These are phyloP conservation scores for Petroica traversi DNA, from an alignment of 2,113 vertebrate species.

Conservation along the genomic window DNA sequence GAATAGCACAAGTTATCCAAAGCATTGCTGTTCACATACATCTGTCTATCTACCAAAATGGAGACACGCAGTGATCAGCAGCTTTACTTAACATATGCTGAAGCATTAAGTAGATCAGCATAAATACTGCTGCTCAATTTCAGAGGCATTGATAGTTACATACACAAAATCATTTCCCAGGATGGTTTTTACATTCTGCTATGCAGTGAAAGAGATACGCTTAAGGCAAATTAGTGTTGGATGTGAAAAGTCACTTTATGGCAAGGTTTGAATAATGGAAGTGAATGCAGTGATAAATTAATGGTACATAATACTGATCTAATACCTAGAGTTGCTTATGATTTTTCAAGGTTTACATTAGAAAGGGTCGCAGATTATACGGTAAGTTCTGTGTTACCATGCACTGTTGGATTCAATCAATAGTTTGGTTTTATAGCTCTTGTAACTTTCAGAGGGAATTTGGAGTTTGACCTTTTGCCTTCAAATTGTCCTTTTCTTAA, in stretches of 20 bases:
- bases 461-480: background rate
- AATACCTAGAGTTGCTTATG: background rate
- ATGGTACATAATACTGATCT: background rate
- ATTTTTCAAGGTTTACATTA: background rate
- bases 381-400: background rate
- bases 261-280: background rate
- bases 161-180: background rate
- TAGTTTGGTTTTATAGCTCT: background rate
- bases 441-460: background rate
- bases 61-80: background rate
- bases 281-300: background rate
- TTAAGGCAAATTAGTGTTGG: background rate
- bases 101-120: background rate
- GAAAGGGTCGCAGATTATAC: background rate
- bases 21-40: slow-evolving; percentile 25
- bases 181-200: background rate
- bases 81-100: background rate
- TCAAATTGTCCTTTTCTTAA: background rate
- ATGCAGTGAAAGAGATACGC: background rate
- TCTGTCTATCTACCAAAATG: slow-evolving; percentile 43
- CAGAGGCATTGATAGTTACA: background rate
- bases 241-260: background rate
- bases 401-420: background rate
- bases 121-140: background rate
- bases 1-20: slow-evolving; percentile 44